Conservation (phyloP, 2,888 invertebrate species). For the Boloria selene region DNA sequence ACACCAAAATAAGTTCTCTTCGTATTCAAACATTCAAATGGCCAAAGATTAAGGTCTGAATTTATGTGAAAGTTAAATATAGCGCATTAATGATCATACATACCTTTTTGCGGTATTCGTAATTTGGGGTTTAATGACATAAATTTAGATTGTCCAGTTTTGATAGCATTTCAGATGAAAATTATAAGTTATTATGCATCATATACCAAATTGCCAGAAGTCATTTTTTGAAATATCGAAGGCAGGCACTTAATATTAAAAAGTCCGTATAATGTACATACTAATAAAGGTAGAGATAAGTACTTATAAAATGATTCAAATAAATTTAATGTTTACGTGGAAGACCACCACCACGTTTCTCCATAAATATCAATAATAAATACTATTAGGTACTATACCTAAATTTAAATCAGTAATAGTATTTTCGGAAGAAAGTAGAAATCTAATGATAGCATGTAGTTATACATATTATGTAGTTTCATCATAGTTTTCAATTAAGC, state of each 20-base stretch:
- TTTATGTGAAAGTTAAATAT: conserved; percentile 13
- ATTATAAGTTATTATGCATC: conserved; percentile 8
- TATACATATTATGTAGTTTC: conserved; percentile 19
- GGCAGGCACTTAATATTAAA: not conserved
- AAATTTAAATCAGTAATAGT: too few relatives aligned
- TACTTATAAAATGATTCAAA: not conserved
- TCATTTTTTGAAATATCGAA: conserved; percentile 7
- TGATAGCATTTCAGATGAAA: conserved; percentile 12
- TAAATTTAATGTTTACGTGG: too few relatives aligned
- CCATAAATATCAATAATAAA: too few relatives aligned
- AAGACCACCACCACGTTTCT: too few relatives aligned
- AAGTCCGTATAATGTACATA: not conserved
- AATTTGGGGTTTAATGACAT: conserved; percentile 18
- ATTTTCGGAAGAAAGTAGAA: not conserved
- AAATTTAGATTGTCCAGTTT: conserved; percentile 14
- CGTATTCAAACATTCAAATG: not conserved
- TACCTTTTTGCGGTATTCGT: conserved; percentile 12
- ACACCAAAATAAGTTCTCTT: not conserved
- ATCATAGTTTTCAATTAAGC: conserved; percentile 40
- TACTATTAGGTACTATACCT: too few relatives aligned
- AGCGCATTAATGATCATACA: conserved; percentile 5
- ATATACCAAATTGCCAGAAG: conserved; percentile 5
- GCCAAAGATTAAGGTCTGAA: conserved; percentile 9
- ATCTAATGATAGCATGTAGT: not conserved
- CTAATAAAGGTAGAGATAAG: not conserved